phyloP scores from a whole-genome alignment of 2,797 vertebrate species.

The Podarcis siculus region DNA sequence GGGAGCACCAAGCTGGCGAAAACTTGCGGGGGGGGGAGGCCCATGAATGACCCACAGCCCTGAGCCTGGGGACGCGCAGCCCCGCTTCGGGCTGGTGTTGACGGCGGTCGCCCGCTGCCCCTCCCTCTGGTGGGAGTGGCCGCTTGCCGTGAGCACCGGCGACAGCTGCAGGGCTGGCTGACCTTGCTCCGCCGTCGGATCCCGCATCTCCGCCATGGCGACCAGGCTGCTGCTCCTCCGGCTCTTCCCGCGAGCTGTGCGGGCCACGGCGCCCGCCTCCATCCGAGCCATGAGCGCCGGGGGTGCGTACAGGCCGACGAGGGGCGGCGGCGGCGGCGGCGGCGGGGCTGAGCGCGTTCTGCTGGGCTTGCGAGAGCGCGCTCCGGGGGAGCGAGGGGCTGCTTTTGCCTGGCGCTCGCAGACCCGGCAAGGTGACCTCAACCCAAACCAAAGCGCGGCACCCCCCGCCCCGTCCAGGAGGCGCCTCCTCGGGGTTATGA shows the following conservation, averaged over 20 bases:
- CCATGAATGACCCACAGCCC: no score
- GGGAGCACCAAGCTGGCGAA: no score
- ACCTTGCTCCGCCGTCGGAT: background rate
- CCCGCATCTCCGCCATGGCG: background rate
- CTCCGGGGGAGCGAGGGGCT: background rate
- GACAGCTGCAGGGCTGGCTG: background rate
- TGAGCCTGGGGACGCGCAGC: background rate
- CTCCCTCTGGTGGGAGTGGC: background rate
- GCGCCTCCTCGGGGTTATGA: no score
- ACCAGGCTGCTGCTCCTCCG: slow-evolving; percentile 16
- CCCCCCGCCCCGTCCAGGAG: no score
- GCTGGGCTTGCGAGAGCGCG: background rate
- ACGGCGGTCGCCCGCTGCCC: no score
- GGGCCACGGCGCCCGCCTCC: background rate
- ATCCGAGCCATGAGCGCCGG: slow-evolving; percentile 19
- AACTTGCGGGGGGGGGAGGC: no score
- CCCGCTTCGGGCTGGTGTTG: no score
- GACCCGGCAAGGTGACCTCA: background rate
- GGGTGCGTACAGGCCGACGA: slow-evolving; percentile 16
- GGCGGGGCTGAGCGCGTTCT: background rate
- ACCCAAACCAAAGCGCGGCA: no score
- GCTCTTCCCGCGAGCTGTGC: background rate
- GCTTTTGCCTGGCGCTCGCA: background rate
- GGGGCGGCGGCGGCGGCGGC: background rate
- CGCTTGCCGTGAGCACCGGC: background rate